phyloP scores from a whole-genome alignment of 2,113 vertebrate genomes.

The Dryoscopus gambensis region DNA sequence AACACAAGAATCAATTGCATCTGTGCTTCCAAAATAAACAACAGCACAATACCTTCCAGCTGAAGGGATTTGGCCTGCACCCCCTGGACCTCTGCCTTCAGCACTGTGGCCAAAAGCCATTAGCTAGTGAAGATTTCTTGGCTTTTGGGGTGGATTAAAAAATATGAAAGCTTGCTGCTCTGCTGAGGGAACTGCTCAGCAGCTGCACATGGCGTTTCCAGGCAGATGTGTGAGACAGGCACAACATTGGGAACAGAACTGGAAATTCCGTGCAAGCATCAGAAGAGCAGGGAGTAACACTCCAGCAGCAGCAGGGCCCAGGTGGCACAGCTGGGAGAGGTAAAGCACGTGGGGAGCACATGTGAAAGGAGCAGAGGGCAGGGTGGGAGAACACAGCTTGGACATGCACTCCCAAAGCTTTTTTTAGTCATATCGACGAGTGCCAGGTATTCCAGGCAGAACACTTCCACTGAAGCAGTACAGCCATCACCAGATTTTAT shows the following conservation, averaged over 20 bases:
- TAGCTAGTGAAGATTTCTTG: background rate
- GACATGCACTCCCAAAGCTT: background rate
- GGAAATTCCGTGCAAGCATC: background rate
- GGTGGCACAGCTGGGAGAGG: background rate
- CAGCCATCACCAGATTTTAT: background rate
- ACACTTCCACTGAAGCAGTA: background rate
- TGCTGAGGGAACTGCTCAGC: background rate
- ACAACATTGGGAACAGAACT: background rate
- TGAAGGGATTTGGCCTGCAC: background rate
- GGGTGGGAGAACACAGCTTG: background rate
- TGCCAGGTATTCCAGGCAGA: background rate
- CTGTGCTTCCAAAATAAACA: conserved; percentile 33
- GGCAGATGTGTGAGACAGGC: background rate
- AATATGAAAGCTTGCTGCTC: background rate
- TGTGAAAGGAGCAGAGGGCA: background rate
- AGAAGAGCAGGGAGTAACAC: too few species aligned
- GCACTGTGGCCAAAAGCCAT: background rate
- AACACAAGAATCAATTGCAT: background rate
- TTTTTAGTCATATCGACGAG: background rate
- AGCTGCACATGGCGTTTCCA: background rate
- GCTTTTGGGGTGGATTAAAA: background rate
- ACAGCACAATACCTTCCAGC: conserved; percentile 38
- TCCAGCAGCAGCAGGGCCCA: accelerated
- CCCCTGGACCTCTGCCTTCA: background rate
- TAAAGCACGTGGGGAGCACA: background rate